phyloP scores from a whole-genome alignment of 2,888 invertebrate genomes.

The Trichacis sp. region DNA sequence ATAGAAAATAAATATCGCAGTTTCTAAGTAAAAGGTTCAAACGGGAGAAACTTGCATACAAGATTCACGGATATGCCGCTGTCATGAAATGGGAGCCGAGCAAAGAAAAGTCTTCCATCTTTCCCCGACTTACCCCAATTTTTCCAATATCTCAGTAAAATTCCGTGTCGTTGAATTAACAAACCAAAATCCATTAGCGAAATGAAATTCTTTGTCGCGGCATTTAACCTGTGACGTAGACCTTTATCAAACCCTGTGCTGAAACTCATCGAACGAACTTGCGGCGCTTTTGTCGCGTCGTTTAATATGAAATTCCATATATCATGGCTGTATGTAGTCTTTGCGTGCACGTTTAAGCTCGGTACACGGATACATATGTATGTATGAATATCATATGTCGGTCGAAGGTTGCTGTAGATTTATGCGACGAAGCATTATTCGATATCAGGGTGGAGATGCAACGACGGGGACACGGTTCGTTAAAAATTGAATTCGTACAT shows the following conservation, averaged over 20 bases:
- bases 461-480: conserved; percentile 55
- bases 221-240: conserved; percentile 9
- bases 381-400: conserved; percentile 32
- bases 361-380: conserved; percentile 33
- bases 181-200: conserved; percentile 19
- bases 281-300: conserved; percentile 30
- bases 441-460: conserved; percentile 47
- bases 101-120: too few species aligned
- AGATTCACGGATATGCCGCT: too few species aligned
- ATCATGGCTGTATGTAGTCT: conserved; percentile 30
- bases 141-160: neutral
- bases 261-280: conserved; percentile 19
- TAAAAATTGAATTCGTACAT: conserved; percentile 62
- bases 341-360: conserved; percentile 37
- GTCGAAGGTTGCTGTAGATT: conserved; percentile 43
- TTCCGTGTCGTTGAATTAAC: neutral
- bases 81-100: too few species aligned
- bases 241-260: conserved; percentile 16
- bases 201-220: conserved; percentile 20
- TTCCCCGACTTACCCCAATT: too few species aligned
- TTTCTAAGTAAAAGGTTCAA: too few species aligned
- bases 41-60: too few species aligned
- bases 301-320: conserved; percentile 42
- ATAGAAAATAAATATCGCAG: too few species aligned
- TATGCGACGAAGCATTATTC: conserved; percentile 51